Evolutionary conservation across 2,888 invertebrate genomes (phyloP).

Genomic region (Leptopilina drosophilae): DNA sequence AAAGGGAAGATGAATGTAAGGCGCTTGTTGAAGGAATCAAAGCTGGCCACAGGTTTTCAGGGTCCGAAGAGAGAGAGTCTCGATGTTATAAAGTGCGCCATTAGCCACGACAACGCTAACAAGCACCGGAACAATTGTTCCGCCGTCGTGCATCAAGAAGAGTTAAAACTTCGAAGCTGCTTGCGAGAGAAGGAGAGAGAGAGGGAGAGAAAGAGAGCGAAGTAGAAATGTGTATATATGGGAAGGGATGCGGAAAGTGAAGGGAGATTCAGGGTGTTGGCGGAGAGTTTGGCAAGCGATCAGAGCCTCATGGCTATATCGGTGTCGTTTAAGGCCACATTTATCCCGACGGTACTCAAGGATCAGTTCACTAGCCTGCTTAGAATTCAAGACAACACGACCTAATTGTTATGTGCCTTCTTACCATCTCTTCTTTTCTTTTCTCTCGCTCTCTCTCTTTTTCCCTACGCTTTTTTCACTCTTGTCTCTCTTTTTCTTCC

Average conservation of each 20-base stretch:
- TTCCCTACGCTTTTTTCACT: slow-evolving; percentile 56
- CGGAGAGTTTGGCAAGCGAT: slow-evolving; percentile 72
- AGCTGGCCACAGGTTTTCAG: slow-evolving; percentile 57
- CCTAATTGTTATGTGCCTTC: slow-evolving; percentile 75
- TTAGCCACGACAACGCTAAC: slow-evolving; percentile 74
- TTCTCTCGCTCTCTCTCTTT: slow-evolving; percentile 63
- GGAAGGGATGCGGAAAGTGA: slow-evolving; percentile 49
- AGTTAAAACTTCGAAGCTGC: slow-evolving; percentile 56
- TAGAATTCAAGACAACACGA: slow-evolving; percentile 76
- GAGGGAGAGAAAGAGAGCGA: slow-evolving; percentile 39
- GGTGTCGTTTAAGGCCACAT: slow-evolving; percentile 75
- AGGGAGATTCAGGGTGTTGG: slow-evolving; percentile 55
- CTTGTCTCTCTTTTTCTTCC: slow-evolving; percentile 49
- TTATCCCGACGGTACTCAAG: slow-evolving; percentile 68
- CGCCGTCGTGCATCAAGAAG: slow-evolving; percentile 66
- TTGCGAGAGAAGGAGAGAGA: not conserved
- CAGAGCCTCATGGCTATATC: slow-evolving; percentile 72
- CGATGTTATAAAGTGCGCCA: slow-evolving; percentile 73
- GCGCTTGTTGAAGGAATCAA: slow-evolving; percentile 57
- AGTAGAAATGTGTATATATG: slow-evolving; percentile 51
- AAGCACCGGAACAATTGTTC: slow-evolving; percentile 73
- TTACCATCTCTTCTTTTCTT: slow-evolving; percentile 53
- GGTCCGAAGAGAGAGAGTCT: slow-evolving; percentile 48
- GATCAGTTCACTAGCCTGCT: slow-evolving; percentile 76
- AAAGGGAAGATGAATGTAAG: not conserved